Percentiles rank a stretch among this genome's conserved stretches.
Conservation (phyloP, 2,797 vertebrate genomes). For the Octomys mimax region DNA sequence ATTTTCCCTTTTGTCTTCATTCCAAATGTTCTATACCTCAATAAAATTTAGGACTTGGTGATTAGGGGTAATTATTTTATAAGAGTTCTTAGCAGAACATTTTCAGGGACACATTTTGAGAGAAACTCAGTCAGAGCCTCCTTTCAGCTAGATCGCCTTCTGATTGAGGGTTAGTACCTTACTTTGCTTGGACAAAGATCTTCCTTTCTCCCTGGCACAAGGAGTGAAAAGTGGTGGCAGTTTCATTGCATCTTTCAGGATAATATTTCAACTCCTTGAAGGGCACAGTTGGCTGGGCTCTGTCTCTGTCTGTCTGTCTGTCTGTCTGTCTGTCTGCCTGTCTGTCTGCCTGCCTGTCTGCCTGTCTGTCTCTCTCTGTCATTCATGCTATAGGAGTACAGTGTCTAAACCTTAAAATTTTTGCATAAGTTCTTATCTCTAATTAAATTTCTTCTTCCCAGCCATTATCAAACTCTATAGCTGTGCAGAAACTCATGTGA, state of each 20-base stretch:
- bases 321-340: neutral
- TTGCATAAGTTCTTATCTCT: neutral
- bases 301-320: neutral
- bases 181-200: neutral
- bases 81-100: neutral
- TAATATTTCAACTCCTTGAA: neutral
- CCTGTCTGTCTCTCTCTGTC: neutral
- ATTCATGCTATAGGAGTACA: neutral
- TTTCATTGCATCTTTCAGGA: slow-evolving; percentile 14
- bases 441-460: neutral
- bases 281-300: neutral
- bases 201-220: neutral
- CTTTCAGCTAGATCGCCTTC: neutral
- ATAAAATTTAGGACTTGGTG: slow-evolving; percentile 29
- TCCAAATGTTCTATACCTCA: slow-evolving; percentile 17
- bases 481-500: neutral
- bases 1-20: slow-evolving; percentile 43
- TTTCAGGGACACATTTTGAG: slow-evolving; percentile 39
- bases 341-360: neutral
- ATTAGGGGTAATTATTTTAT: neutral
- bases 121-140: neutral
- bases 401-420: neutral
- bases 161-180: neutral
- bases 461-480: neutral
- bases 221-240: neutral